Evolutionary conservation across 2,113 vertebrate species (phyloP), one percentile per base, ranked within the genome.

Genomic region (Oncorhynchus kisutch): DNA sequence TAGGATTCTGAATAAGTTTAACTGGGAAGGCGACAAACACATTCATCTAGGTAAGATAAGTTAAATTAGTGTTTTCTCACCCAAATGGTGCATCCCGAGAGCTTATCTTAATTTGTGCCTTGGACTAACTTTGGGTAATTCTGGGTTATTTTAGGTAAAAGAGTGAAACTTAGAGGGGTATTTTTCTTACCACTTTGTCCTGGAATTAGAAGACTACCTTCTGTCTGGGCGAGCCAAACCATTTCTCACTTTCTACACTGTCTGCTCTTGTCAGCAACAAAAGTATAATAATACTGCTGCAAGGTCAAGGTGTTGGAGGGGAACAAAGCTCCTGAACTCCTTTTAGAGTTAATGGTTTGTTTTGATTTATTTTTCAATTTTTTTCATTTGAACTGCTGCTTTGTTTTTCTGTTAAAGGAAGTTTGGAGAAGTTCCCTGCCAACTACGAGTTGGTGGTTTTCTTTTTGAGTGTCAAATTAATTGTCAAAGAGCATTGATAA

Each of bases 181-280:
- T 18, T 54, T 54, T 16, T 54, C 34, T 45, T 66, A 74, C 22
- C 45, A 14, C 24, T 39, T 16, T 11, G 22, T 70, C 57, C 48
- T 49, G 66, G 34, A 73, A 70, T 16, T 25, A 65, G 27, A 62
- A 8, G 74, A 78, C 45, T 25, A 64, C 45, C 20, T 45, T 70
- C 20, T 51, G 5, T 74, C 14, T 39, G 3, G n/a, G n/a, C 31
- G 29, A 54, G 71, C 14, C 48, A 27, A 71, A 25, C 49, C n/a
- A 49, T 22, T 49, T 11, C 49, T 54, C 22, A 54, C 49, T 57
- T 3, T 71, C 49, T 70, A 22, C 45, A 5, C 39, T 14, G 70
- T 71, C 34, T 54, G 70, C 5, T 27, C n/a, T 54, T 69, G 5
- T 64, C 18, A 68, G 22, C 22, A 13, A 57, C 70, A 29, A 29